Evolutionary conservation across 2,888 invertebrate species (phyloP), one percentile per base, ranked within the genome.

Genomic region (Pseudoips prasinana): DNA sequence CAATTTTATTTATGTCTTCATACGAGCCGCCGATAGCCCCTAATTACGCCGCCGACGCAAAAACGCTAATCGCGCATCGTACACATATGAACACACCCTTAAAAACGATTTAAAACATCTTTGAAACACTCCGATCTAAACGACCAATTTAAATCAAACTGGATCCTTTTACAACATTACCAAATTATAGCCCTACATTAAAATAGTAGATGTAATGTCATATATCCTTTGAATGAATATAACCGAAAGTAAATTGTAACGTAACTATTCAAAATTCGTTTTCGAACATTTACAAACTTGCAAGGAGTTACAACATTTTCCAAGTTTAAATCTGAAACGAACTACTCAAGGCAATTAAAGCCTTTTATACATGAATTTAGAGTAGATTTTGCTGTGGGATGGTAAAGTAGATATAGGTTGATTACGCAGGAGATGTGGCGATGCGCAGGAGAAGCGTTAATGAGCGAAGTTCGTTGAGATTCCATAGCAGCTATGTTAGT

Each of bases 1-100:
- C 67, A 75, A 54, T 71, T 84, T 88, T 85, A 87, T 87, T 87
- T 88, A 88, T 86, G 87, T 87, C 88, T 87, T 86, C 86, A 88
- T 88, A 87, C 82, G 67, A 60, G 75, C 84, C 86, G 86, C 82
- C 85, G 86, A 86, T 86, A 80, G 80, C 71, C 75, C 84, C 84
- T 87, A 88, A 88, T 88, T 88, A 88, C 81, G 74, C 63, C 53
- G 68, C 65, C 61, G 66, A 67, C 65, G 79, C 85, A 88, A 88
- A 88, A 88, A 88, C 86, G 74, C 81, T 85, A 86, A 88, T 87
- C 87, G 84, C 71, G 65, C 73, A 75, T 76, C 80, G 75, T 70
- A 72, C 67, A 55, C 50, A 44, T 47, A 54, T 58, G 54, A 40
- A 48, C 45, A 43, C 49, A 46, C 27, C 40, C 43, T 46, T 50